Conservation (phyloP, 2,113 vertebrate species). For the Corythoichthys intestinalis region DNA sequence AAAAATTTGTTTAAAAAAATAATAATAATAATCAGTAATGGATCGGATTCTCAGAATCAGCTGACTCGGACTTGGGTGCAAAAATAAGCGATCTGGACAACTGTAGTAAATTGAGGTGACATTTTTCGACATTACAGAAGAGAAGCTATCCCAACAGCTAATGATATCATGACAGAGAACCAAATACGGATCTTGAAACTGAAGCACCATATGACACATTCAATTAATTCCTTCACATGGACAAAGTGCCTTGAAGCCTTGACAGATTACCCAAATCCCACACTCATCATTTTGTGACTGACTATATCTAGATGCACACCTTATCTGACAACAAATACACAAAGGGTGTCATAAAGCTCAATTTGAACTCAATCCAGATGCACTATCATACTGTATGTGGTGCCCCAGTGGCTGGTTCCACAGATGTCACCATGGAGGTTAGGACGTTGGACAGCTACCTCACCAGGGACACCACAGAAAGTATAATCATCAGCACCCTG, state of each 20-base stretch:
- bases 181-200: constrained; percentile 13
- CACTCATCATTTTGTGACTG: background rate
- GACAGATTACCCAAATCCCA: background rate
- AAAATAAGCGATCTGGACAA: too few species aligned
- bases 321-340: background rate
- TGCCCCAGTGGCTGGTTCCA: too few species aligned
- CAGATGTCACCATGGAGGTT: too few species aligned
- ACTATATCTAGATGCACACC: background rate
- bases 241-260: background rate
- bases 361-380: too few species aligned
- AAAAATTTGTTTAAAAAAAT: too few species aligned
- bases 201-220: constrained; percentile 10
- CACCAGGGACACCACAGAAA: too few species aligned
- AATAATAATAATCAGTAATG: too few species aligned
- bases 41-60: too few species aligned
- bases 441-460: too few species aligned
- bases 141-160: background rate
- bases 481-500: too few species aligned
- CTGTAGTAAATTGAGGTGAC: constrained; percentile 3
- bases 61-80: too few species aligned
- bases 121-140: constrained; percentile 5
- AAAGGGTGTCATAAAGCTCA: background rate
- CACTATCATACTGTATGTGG: too few species aligned
- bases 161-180: constrained; percentile 12
- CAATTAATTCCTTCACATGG: background rate